Evolutionary conservation across 2,797 vertebrate species (phyloP), one percentile per base, ranked within the genome.

Genomic region (Chlorospingus flavigularis): DNA sequence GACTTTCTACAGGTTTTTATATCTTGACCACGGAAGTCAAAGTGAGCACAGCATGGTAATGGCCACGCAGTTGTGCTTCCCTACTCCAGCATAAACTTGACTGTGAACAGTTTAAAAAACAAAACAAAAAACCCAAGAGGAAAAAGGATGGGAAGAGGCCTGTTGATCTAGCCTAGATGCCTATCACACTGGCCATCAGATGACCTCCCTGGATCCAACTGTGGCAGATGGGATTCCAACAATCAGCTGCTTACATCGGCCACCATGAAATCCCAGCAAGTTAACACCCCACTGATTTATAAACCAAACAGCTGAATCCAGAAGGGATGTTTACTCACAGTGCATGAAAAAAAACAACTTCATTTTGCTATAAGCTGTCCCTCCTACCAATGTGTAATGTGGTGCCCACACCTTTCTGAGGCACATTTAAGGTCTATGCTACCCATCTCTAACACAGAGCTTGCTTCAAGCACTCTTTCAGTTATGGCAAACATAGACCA

Each of bases 241-340:
- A 55, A 62, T 63, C 58, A 74, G 58, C 25, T 88, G 73, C 86
- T 88, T 50, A 39, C 58, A 77, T 4, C 0, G 0, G 40, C 58
- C 66, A 70, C 47, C 25, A 33, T 3, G 0, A 73, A 79, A 81
- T 51, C 63, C 74, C 81, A 79, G 58, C 62, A 87, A 73, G 73
- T 78, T 68, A 86, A 31, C 58, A 62, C 13, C 80, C 23, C 55
- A 33, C 40, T 66, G 83, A 75, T 48, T 68, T 62, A 33, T 1
- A 75, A 92, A 83, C 14, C 47, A 72, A 61, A 51, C n/a, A 73
- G 54, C 60, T 72, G 60, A 88, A 88, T 51, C 23, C 55, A 78
- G 53, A 84, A 79, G 43, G 45, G 61, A 96, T 63, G 50, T 60
- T 93, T 70, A 88, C 57, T 81, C 50, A 2, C 25, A 88, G 30